Percentiles rank a stretch among this genome's conserved stretches.
Conservation (phyloP, 2,888 invertebrate genomes). For the Campoletis raptor region DNA sequence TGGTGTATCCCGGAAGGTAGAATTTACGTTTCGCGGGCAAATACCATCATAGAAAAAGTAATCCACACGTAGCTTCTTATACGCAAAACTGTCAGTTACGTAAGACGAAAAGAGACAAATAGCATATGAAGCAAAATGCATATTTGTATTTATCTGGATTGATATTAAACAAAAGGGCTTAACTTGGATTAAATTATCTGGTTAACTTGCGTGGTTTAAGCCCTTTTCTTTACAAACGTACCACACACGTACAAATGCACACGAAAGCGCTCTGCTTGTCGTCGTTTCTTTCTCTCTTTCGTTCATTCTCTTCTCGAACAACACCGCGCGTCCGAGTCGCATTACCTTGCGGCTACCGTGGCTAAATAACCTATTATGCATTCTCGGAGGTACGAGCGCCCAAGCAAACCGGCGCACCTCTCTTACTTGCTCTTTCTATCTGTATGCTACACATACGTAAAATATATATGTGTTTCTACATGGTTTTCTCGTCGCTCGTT, state of each 20-base stretch:
- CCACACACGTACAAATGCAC: neutral
- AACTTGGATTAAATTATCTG: neutral
- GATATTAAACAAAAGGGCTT: neutral
- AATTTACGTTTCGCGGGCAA: conserved; percentile 49
- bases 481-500: conserved; percentile 17
- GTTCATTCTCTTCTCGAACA: conserved; percentile 34
- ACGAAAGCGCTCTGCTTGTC: conserved; percentile 18
- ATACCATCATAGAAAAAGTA: conserved; percentile 31
- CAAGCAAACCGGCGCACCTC: conserved; percentile 59
- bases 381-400: conserved; percentile 69
- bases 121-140: neutral
- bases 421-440: conserved; percentile 10
- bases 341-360: conserved; percentile 73
- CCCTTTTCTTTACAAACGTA: conserved; percentile 6
- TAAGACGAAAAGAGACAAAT: conserved; percentile 18
- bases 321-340: conserved; percentile 66
- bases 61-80: conserved; percentile 6
- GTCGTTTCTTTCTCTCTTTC: conserved; percentile 42
- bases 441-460: conserved; percentile 12
- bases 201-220: neutral
- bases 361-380: conserved; percentile 82
- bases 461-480: conserved; percentile 34
- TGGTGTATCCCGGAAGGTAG: conserved; percentile 41
- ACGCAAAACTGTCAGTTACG: neutral
- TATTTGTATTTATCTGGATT: neutral